Evolutionary conservation across 2,888 invertebrate genomes (phyloP), one percentile per base, ranked within the genome.

Genomic region (Diaperis boleti): DNA sequence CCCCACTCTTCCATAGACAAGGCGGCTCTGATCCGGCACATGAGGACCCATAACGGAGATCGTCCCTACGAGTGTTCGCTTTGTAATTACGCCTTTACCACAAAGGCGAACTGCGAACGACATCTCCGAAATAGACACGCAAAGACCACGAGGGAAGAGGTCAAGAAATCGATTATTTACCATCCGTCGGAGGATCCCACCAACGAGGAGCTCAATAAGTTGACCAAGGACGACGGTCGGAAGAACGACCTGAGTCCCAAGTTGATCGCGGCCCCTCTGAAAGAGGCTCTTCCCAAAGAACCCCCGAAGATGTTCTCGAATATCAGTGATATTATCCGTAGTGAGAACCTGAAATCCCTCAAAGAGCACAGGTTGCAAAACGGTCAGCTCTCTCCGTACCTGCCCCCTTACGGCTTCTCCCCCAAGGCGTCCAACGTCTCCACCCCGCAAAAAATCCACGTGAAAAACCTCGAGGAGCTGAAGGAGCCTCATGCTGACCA

Each of bases 31-130:
- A 91, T 94, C 5, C 88, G 96, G 13, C 97, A 97, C 76, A 91
- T 97, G 88, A 86, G 96, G 37, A 94, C 94, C 0, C 97, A 97
- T 82, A 97, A 96, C 76, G 97, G 97, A 0, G 96, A 97, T 74
- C 86, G 96, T 7, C 97, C 97, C 0, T 97, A 94, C 78, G 95
- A 96, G 79, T 98, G 97, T 77, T 89, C 92, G 0, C 87, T 96
- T n/a, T 98, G 98, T 81, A 94, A 94, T 76, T 96, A 95, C 77
- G 96, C 96, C 1, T 98, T 98, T 81, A 97, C 97, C 17, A 97
- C 97, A 0, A 96, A 97, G 83, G 96, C 97, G 1, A 97, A 98
- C 78, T 98, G 98, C 79, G 97, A 98, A 82, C 86, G 97, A 3
- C 97, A 98, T 80, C 85, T 97, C 72, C 86, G 96, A 68, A 97